Percentiles rank a stretch among this genome's conserved stretches.
Evolutionary conservation across 2,888 invertebrate genomes (phyloP).

Genomic region (Papilio protenor): DNA sequence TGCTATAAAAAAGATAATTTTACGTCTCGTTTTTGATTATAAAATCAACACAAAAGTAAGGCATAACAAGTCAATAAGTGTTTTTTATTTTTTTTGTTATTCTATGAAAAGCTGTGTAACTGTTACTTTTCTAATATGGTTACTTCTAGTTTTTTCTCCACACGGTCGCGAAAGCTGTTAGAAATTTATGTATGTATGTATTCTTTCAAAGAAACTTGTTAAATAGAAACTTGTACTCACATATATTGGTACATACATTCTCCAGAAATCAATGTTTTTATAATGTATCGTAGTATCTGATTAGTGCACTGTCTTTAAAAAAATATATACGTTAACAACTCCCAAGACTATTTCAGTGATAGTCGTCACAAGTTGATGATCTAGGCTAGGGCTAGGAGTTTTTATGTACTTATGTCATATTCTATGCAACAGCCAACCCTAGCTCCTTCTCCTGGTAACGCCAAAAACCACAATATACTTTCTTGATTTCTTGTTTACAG

Average conservation of each 20-base stretch:
- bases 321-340: background rate
- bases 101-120: background rate
- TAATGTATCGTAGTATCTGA: background rate
- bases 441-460: too few species aligned
- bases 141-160: constrained; percentile 11
- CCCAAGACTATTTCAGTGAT: too few species aligned
- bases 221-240: constrained; percentile 9
- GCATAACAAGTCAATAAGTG: background rate
- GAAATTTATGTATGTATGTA: constrained; percentile 26
- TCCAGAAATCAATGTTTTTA: background rate
- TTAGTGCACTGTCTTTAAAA: background rate
- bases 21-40: background rate
- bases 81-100: background rate
- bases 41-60: background rate
- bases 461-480: background rate
- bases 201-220: constrained; percentile 39
- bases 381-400: too few species aligned
- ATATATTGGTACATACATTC: background rate
- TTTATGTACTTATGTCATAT: too few species aligned
- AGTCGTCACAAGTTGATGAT: too few species aligned
- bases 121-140: constrained; percentile 29
- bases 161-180: constrained; percentile 38
- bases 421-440: too few species aligned
- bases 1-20: background rate
- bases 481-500: background rate